Evolutionary conservation across 2,888 invertebrate genomes (phyloP), one percentile per base, ranked within the genome.

Genomic region (Chloroclystis v-ata): DNA sequence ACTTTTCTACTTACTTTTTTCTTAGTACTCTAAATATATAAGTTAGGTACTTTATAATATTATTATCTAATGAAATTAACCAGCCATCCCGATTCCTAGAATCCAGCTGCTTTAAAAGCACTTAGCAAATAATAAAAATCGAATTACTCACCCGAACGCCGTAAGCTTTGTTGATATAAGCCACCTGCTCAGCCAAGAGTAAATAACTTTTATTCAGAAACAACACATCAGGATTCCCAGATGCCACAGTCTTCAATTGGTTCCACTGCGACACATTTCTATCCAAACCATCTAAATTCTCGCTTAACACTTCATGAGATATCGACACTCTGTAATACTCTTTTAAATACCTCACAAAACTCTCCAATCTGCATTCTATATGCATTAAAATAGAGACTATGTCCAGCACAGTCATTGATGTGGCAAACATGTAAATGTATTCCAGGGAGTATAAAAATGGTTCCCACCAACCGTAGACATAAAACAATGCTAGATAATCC

Each of bases 391-490:
- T 59, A 20, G 58, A 47, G 1, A 52, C 16, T 8, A 45, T 28
- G 1, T 67, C 64, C 8, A 64, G 14, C 1, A 51, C 13, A 2
- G 56, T 52, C 5, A 67, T 28, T 16, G 47, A 42, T 38, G 54
- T 65, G 3, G 65, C 11, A 32, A 57, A 65, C 28, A 54, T 47
- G 52, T 57, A 63, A 0, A 65, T 20, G 12, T 64, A 60, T 32
- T 67, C 64, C 7, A 58, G 11, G 1, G 43, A 16, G 25, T 59
- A 60, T 1, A 60, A 37, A 0, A 42, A 46, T 0, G 55, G 38
- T 0, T 11, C 0, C 1, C 37, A 1, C 50, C 51, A 58, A 0
- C 54, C 53, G 4, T 37, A 53, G 0, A 30, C 37, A 9, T 4
- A 9, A 1, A 28, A 2, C 57, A 59, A 66, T 3, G 43, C 11